These are phyloP conservation scores for Ips nitidus DNA, from an alignment of 1,140 invertebrate species.

Conservation along the genomic window DNA sequence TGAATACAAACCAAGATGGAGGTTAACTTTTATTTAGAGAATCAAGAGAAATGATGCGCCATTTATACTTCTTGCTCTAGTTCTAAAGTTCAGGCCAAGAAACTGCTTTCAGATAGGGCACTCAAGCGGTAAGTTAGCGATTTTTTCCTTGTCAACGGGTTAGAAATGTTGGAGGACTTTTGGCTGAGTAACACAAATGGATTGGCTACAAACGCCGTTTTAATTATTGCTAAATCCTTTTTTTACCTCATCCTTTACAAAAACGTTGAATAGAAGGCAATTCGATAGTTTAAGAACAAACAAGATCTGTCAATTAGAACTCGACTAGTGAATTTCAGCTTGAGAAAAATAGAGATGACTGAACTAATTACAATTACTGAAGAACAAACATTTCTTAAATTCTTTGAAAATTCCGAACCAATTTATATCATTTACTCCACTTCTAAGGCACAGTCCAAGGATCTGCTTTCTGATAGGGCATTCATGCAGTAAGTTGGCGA, in stretches of 20 bases:
- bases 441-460: constrained; percentile 17
- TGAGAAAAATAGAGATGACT: constrained; percentile 19
- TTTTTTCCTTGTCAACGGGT: constrained; percentile 24
- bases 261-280: too few relatives aligned
- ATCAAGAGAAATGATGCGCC: constrained; percentile 22
- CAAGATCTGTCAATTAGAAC: constrained; percentile 23
- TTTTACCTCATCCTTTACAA: background rate
- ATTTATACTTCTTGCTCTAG: constrained; percentile 30
- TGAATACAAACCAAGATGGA: constrained; percentile 19
- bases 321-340: constrained; percentile 10
- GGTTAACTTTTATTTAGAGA: constrained; percentile 17
- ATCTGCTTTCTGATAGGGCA: constrained; percentile 21
- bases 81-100: constrained; percentile 18
- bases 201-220: background rate
- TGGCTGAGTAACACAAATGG: constrained; percentile 8
- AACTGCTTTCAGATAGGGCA: constrained; percentile 23
- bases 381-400: constrained; percentile 5
- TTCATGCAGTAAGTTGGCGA: constrained; percentile 30
- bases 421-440: constrained; percentile 32
- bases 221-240: background rate
- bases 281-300: constrained; percentile 11
- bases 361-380: constrained; percentile 18
- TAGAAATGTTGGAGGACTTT: constrained; percentile 10
- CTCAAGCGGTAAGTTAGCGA: constrained; percentile 30
- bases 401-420: constrained; percentile 25